Evolutionary conservation across 2,113 vertebrate species (phyloP).

Genomic region (Todiramphus chloris): DNA sequence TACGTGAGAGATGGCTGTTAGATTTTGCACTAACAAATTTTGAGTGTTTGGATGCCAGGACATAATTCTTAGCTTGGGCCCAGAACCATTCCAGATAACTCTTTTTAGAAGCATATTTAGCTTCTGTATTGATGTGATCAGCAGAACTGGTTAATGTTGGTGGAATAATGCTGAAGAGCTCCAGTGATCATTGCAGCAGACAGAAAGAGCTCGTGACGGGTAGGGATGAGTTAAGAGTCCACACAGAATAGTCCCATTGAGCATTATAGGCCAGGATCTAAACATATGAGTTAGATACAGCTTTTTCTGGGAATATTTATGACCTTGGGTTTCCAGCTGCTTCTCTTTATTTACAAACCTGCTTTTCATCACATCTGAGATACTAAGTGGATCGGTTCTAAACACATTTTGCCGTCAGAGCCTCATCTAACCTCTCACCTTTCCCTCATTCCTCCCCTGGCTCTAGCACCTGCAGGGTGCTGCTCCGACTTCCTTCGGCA

Average conservation of each 20-base stretch:
- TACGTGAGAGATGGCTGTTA: background rate
- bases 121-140: background rate
- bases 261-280: background rate
- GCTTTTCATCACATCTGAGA: background rate
- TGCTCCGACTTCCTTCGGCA: background rate
- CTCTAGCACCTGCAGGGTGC: background rate
- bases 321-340: background rate
- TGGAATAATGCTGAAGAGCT: background rate
- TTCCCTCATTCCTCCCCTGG: rapidly evolving
- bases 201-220: background rate
- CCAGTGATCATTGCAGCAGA: background rate
- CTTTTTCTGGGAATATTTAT: background rate
- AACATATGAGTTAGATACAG: background rate
- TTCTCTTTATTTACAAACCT: background rate
- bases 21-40: background rate
- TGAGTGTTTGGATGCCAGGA: background rate
- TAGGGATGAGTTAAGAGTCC: background rate
- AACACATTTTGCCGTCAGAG: background rate
- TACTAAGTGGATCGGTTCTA: background rate
- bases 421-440: background rate
- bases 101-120: background rate
- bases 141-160: background rate
- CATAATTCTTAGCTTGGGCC: background rate
- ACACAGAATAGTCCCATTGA: background rate
- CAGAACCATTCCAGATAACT: background rate